These are phyloP conservation scores for Diploptera punctata DNA, from an alignment of 2,888 invertebrate species.

Conservation along the genomic window DNA sequence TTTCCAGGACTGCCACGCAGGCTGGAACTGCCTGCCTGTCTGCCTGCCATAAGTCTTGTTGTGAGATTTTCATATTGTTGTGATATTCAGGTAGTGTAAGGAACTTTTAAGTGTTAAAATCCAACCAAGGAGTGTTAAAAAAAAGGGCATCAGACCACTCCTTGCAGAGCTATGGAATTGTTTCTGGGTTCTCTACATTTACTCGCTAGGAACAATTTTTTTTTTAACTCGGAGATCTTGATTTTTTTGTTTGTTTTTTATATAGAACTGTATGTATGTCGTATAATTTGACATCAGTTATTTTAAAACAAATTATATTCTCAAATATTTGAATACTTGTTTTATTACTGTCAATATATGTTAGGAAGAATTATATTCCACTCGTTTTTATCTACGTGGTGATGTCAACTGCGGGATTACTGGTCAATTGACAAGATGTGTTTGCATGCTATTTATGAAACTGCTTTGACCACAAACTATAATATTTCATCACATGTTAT, in stretches of 20 bases:
- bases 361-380: neutral
- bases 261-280: conserved; percentile 7
- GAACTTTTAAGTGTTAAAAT: conserved; percentile 45
- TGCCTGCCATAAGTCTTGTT: conserved; percentile 25
- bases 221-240: conserved; percentile 9
- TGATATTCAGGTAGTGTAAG: conserved; percentile 55
- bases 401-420: conserved; percentile 24
- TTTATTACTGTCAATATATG: neutral
- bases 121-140: conserved; percentile 23
- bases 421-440: conserved; percentile 31
- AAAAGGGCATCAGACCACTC: conserved; percentile 18
- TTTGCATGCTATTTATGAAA: conserved; percentile 35
- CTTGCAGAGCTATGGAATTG: conserved; percentile 16
- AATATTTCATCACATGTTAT: conserved; percentile 32
- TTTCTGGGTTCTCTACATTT: conserved; percentile 20
- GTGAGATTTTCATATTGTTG: conserved; percentile 49
- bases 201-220: conserved; percentile 26
- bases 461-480: conserved; percentile 33
- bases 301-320: neutral
- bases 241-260: conserved; percentile 3
- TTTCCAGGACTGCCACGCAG: conserved; percentile 4
- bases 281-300: conserved; percentile 10
- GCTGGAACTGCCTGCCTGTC: neutral
- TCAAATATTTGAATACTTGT: neutral
- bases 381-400: conserved; percentile 27